phyloP scores from a whole-genome alignment of 2,797 vertebrate genomes.

The Myiotriccus ornatus region DNA sequence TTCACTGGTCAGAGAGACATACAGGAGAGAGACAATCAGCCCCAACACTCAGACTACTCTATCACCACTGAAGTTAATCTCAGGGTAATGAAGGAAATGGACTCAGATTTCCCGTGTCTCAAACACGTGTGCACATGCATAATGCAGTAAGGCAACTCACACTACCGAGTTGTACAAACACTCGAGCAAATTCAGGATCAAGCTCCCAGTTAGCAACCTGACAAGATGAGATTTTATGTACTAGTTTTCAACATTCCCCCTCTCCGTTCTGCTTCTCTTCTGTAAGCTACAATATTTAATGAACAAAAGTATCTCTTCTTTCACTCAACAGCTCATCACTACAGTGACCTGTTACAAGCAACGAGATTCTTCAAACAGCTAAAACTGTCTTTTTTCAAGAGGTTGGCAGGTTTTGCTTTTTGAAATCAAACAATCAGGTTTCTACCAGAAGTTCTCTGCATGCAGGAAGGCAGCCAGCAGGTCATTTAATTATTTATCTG shows the following conservation, averaged over 20 bases:
- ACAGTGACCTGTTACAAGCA: neutral
- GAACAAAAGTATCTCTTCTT: neutral
- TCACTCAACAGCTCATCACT: neutral
- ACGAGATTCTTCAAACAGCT: neutral
- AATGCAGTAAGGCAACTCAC: neutral
- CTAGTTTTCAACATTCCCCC: neutral
- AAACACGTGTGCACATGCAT: neutral
- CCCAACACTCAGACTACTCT: neutral
- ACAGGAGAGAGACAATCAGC: neutral
- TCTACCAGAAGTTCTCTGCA: neutral
- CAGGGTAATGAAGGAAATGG: neutral
- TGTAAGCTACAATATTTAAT: neutral
- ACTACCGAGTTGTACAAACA: neutral
- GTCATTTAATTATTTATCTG: constrained; percentile 51
- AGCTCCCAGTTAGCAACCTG: neutral
- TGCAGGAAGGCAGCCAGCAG: neutral
- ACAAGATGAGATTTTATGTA: neutral
- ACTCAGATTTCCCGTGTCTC: neutral
- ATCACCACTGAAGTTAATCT: neutral
- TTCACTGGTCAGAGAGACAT: neutral
- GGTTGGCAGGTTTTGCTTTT: constrained; percentile 24
- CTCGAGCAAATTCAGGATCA: neutral
- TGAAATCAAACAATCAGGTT: constrained; percentile 39
- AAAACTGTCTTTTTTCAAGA: neutral
- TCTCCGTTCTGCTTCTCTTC: neutral